Base-by-base conservation (phyloP, 2,888 invertebrate species). In the Tuta absoluta region DNA sequence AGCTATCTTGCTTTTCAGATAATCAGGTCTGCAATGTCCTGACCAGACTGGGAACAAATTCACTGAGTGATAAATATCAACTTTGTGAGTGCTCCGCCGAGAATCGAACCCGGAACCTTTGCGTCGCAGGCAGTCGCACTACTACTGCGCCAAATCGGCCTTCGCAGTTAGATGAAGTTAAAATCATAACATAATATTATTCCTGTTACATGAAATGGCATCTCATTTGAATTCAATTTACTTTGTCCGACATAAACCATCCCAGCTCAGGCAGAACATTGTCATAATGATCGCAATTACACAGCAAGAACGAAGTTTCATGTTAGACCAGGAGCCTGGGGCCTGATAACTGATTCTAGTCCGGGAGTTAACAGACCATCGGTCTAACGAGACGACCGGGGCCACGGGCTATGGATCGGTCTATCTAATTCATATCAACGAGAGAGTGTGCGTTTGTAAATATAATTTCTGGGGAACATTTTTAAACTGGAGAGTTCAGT, bases 401-500 rank as follows among this genome's bases (percentile, higher is more conserved):
- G 63, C 69, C 68, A 65, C 59, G 37, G 69, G 69, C 69, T 62
- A 68, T 70, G 67, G 19, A 49, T 63, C 61, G 66, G 64, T 68
- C 66, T 65, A 66, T 65, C 70, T 69, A 67, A 66, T 71, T 72
- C 71, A 68, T 65, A 66, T 65, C 63, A 63, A 48, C 51, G 67
- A 69, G 71, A 69, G 68, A 67, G 68, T 65, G 51, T 66, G 66
- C 64, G 64, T 61, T 59, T 23, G 12, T 51, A 41, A 53, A 28
- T 59, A 63, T 64, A 63, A 56, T 33, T 57, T 65, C 24, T 23
- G 23, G 23, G 51, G 14, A 24, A 8, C n/a, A n/a, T n/a, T 5
- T 12, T 19, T 10, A 19, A 53, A 53, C 3, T 5, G 23, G 11
- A 12, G 14, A 23, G 12, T 4, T 23, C 11, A 21, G 21, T 23